A percentile compares a stretch with the other conserved stretches of the same genome.
These are phyloP conservation scores for Chrysemys picta DNA, from an alignment of 2,113 vertebrate species.

Conservation along the genomic window DNA sequence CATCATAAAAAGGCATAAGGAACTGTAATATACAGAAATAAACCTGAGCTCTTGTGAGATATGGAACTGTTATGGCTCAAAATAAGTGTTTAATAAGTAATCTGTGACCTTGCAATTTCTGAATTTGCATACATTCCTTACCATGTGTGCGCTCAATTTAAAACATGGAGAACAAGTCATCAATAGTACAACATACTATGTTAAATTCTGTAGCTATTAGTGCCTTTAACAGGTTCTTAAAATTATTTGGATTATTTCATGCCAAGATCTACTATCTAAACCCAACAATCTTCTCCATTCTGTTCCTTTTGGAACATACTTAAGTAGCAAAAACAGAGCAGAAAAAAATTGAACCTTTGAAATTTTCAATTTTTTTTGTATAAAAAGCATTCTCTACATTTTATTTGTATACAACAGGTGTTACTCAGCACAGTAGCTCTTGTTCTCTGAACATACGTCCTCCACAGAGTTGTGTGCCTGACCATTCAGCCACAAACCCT, in stretches of 20 bases:
- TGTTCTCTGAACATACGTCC: neutral
- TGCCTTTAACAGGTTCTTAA: constrained; percentile 18
- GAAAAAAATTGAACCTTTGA: neutral
- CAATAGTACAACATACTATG: neutral
- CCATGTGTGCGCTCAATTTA: neutral
- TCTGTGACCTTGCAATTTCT: neutral
- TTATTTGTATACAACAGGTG: neutral
- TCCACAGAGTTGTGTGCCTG: neutral
- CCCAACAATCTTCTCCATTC: neutral
- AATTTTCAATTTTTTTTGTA: neutral
- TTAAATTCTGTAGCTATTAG: neutral
- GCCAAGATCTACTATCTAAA: neutral
- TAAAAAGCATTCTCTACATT: neutral
- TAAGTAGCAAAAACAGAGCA: neutral
- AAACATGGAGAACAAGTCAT: neutral
- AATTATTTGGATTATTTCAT: constrained; percentile 29
- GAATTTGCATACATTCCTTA: neutral
- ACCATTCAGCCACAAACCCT: neutral
- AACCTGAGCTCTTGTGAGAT: neutral
- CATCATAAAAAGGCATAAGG: neutral
- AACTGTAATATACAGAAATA: neutral
- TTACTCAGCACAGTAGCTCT: neutral
- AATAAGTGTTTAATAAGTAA: neutral
- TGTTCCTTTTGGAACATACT: neutral
- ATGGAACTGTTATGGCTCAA: neutral